Evolutionary conservation across 1,140 invertebrate genomes (phyloP), one percentile per base, ranked within the genome.

Genomic region (Ylistrum balloti): DNA sequence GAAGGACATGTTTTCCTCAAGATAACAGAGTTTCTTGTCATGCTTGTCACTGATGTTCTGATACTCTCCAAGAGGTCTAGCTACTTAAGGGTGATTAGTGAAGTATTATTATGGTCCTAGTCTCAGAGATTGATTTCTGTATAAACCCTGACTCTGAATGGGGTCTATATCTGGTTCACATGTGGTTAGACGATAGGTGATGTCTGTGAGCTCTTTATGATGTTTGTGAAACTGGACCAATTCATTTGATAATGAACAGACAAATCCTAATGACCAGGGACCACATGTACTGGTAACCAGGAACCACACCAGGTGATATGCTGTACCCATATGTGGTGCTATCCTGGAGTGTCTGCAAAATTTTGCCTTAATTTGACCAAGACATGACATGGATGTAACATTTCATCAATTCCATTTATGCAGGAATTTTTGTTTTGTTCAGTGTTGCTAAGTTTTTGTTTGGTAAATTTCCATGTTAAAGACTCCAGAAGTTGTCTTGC

Each of bases 391-490:
- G 41, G 20, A 45, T 45, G 17, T 45, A 28, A 74, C 56, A 74
- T 74, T 74, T 74, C 56, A 74, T 74, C 56, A 74, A 74, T 74
- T 74, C 56, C 56, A 74, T 28, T n/a, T 1, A 74, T n/a, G n/a
- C 28, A 28, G 56, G 22, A 74, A 74, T 74, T 74, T 74, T 74
- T 74, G 56, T 74, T 74, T 74, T 74, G 56, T 74, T 74, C 56
- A n/a, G n/a, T 74, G 56, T 74, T 74, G n/a, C 41, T 74, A 48
- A 48, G 11, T 28, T 74, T 74, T 74, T 74, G 28, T 74, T 74
- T 74, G 22, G 56, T 74, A 17, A n/a, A n/a, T 74, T 17, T 74
- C 17, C 41, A 45, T 28, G 56, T 74, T 74, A 74, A 74, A 13
- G 13, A 48, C 56, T 28, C 56, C 56, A 74, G 0, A 74, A 74